Evolutionary conservation across 2,888 invertebrate genomes (phyloP).

Genomic region (Macrophya annulata): DNA sequence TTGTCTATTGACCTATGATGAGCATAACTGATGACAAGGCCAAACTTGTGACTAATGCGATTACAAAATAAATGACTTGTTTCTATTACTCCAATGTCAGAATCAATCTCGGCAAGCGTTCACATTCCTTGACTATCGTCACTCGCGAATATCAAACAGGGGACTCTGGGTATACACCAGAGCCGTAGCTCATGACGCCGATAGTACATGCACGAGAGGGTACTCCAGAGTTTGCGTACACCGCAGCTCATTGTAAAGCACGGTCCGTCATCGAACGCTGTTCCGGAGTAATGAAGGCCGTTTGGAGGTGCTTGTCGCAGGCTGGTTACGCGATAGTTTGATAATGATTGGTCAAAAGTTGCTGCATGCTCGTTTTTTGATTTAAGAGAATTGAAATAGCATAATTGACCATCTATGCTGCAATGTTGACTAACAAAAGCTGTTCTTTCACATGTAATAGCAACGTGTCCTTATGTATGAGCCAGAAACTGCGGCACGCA

Average conservation of each 20-base stretch:
- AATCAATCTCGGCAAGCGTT: no score
- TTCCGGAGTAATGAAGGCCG: slow-evolving; percentile 60
- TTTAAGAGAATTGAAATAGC: no score
- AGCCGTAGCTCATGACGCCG: slow-evolving; percentile 60
- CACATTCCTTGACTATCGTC: slow-evolving; percentile 19
- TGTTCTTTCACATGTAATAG: no score
- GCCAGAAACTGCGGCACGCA: no score
- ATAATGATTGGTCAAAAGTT: neutral
- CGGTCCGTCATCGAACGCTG: slow-evolving; percentile 62
- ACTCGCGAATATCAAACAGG: slow-evolving; percentile 46
- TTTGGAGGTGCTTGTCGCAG: slow-evolving; percentile 55
- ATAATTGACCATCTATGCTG: no score
- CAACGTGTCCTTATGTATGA: no score
- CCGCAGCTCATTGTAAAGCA: slow-evolving; percentile 55
- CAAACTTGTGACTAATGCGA: no score
- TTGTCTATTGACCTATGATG: neutral
- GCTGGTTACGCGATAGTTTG: neutral
- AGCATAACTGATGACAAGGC: neutral
- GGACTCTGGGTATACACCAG: slow-evolving; percentile 62
- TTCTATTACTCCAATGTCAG: no score
- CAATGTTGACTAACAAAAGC: no score
- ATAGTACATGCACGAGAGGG: slow-evolving; percentile 49
- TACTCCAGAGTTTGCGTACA: slow-evolving; percentile 59
- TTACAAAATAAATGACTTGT: no score
- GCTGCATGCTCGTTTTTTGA: neutral